Conservation (phyloP, 2,888 invertebrate genomes). For the Trichopria drosophilae region DNA sequence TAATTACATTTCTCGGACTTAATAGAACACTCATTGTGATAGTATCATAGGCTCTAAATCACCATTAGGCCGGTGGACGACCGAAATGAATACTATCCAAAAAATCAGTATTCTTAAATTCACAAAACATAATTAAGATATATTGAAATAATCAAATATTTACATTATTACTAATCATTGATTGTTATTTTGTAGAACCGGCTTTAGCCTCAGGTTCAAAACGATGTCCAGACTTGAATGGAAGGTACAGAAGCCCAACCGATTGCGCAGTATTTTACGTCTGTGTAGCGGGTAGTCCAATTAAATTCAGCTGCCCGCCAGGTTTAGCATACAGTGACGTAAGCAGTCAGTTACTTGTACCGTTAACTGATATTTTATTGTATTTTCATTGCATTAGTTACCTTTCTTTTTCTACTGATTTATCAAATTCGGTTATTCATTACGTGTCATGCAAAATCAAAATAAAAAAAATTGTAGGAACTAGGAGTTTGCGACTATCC, state of each 20-base stretch:
- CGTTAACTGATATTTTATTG: no score
- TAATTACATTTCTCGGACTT: no score
- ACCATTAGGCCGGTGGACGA: no score
- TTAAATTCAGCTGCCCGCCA: slow-evolving; percentile 67
- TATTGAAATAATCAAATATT: slow-evolving; percentile 12
- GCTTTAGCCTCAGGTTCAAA: slow-evolving; percentile 45
- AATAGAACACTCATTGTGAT: no score
- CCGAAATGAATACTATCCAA: no score
- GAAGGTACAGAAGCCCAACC: slow-evolving; percentile 65
- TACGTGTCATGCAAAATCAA: background rate
- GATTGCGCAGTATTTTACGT: slow-evolving; percentile 71
- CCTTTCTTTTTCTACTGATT: no score
- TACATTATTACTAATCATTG: slow-evolving; percentile 12
- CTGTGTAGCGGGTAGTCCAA: slow-evolving; percentile 64
- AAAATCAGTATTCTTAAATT: no score
- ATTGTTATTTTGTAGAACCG: slow-evolving; percentile 44
- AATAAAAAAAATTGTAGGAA: slow-evolving; percentile 57
- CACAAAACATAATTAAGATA: no score
- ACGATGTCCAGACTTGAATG: slow-evolving; percentile 64
- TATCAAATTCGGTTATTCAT: background rate
- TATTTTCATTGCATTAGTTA: no score
- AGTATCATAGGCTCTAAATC: no score
- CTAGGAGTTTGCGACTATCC: slow-evolving; percentile 69
- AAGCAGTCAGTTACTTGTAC: no score
- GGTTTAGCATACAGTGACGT: slow-evolving; percentile 68